These are phyloP conservation scores for Acleris laterana DNA, from an alignment of 2,888 invertebrate genomes.

Conservation along the genomic window DNA sequence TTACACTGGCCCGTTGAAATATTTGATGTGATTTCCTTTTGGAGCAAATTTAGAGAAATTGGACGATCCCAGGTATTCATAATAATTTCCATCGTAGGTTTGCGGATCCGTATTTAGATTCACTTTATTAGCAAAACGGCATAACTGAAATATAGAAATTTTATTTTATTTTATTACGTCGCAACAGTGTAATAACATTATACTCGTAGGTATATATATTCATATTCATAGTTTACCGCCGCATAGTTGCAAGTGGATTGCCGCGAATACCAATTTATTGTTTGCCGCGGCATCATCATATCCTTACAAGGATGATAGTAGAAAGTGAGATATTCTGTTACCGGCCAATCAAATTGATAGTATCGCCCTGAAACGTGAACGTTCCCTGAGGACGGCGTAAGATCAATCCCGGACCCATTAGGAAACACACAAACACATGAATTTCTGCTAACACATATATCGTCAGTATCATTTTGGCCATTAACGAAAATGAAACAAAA, in stretches of 20 bases:
- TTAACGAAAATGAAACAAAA: conserved; percentile 43
- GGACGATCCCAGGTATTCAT: conserved; percentile 59
- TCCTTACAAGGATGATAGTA: conserved; percentile 77
- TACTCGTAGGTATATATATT: too few relatives aligned
- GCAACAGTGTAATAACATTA: too few relatives aligned
- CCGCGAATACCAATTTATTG: too few relatives aligned
- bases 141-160: conserved; percentile 65
- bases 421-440: conserved; percentile 74
- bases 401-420: conserved; percentile 79
- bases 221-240: too few relatives aligned
- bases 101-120: background rate
- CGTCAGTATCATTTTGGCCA: conserved; percentile 43
- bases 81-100: conserved; percentile 45
- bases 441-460: conserved; percentile 64
- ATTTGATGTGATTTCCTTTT: conserved; percentile 63
- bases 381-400: conserved; percentile 57
- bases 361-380: conserved; percentile 56
- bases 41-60: conserved; percentile 55
- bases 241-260: conserved; percentile 41
- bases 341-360: conserved; percentile 48
- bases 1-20: conserved; percentile 68
- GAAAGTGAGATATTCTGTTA: conserved; percentile 61
- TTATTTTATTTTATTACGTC: too few relatives aligned
- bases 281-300: conserved; percentile 44
- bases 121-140: conserved; percentile 54